Evolutionary conservation across 2,888 invertebrate species (phyloP).

Genomic region (Colletes collaris): DNA sequence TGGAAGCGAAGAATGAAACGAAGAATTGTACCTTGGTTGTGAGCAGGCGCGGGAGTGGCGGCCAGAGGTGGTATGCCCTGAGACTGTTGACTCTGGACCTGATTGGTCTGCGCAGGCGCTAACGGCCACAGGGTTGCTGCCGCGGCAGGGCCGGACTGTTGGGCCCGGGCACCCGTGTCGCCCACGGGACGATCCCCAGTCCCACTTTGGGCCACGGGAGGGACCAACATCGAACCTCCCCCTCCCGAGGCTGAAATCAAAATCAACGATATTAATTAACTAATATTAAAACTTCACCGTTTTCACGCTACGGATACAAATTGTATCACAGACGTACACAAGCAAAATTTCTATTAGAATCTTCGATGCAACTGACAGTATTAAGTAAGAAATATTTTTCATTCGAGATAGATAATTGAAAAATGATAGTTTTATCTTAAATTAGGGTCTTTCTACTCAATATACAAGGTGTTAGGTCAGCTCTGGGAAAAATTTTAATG

Average conservation of each 20-base stretch:
- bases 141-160: constrained; percentile 76
- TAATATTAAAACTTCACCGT: too few species aligned
- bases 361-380: too few species aligned
- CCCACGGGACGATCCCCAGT: constrained; percentile 79
- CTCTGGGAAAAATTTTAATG: too few species aligned
- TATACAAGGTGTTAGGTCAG: too few species aligned
- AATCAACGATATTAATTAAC: constrained; percentile 5
- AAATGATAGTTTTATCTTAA: too few species aligned
- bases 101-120: constrained; percentile 82
- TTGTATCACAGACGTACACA: too few species aligned
- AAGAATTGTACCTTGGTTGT: constrained; percentile 76
- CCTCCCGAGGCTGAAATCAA: constrained; percentile 80
- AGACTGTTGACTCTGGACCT: constrained; percentile 76
- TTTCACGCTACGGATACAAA: not conserved
- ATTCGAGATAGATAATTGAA: too few species aligned
- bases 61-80: constrained; percentile 79
- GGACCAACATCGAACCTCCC: constrained; percentile 82
- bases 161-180: constrained; percentile 82
- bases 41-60: constrained; percentile 79
- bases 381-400: too few species aligned
- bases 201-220: constrained; percentile 81
- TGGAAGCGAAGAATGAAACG: not conserved
- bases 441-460: too few species aligned
- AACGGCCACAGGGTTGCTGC: constrained; percentile 83
- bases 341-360: too few species aligned